A percentile compares a stretch with the other conserved stretches of the same genome.
Conservation (phyloP, 1,140 invertebrate genomes). For the Aethina tumida region DNA sequence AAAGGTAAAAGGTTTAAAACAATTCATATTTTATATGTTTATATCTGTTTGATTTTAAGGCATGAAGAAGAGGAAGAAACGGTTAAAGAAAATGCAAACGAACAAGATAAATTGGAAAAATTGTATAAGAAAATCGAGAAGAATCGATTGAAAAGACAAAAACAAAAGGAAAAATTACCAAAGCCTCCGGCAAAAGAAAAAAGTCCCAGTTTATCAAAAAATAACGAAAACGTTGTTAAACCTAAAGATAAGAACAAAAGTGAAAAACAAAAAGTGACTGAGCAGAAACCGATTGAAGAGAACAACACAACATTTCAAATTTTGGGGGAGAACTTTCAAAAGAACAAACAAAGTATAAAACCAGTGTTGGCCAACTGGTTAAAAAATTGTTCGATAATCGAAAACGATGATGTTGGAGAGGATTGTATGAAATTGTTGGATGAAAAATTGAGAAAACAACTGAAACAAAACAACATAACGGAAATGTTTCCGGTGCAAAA, state of each 20-base stretch:
- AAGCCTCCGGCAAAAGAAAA: slow-evolving; percentile 13
- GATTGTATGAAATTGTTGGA: no score
- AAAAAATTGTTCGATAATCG: slow-evolving; percentile 77
- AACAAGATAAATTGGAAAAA: slow-evolving; percentile 25
- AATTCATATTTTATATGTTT: slow-evolving; percentile 6
- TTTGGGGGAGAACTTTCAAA: slow-evolving; percentile 4
- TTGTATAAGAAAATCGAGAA: slow-evolving; percentile 25
- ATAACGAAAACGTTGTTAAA: slow-evolving; percentile 16
- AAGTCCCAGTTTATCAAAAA: slow-evolving; percentile 13
- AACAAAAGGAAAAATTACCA: slow-evolving; percentile 22
- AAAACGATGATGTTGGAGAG: slow-evolving; percentile 54
- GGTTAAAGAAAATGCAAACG: slow-evolving; percentile 16
- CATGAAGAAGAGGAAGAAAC: slow-evolving; percentile 15
- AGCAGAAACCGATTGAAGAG: slow-evolving; percentile 14
- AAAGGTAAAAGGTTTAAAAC: slow-evolving; percentile 21
- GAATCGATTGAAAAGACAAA: slow-evolving; percentile 24
- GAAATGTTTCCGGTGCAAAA: slow-evolving; percentile 71
- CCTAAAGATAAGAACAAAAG: slow-evolving; percentile 16
- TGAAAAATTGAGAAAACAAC: no score
- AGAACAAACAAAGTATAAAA: slow-evolving; percentile 43
- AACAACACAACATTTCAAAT: slow-evolving; percentile 16
- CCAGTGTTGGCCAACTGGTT: slow-evolving; percentile 69
- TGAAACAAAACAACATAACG: no score
- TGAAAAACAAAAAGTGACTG: slow-evolving; percentile 13
- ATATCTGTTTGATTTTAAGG: slow-evolving; percentile 11